Percentiles rank a stretch among this genome's conserved stretches.
Evolutionary conservation across 2,797 vertebrate species (phyloP).

Genomic region (Sphenodon punctatus): DNA sequence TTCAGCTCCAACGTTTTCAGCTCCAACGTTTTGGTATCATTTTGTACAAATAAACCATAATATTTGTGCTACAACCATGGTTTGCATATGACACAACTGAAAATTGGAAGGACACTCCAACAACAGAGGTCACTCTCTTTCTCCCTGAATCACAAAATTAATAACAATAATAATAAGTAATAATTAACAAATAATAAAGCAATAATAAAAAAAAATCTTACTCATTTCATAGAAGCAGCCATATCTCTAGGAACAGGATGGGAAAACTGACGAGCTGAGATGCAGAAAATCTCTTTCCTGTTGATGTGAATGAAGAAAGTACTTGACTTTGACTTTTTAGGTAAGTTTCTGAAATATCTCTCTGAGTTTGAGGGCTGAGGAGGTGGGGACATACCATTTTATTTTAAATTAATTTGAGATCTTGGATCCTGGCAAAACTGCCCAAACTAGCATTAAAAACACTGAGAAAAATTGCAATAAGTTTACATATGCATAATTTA

Average conservation of each 20-base stretch:
- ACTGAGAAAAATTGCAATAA: not conserved
- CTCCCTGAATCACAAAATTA: not conserved
- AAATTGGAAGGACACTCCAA: too few relatives aligned
- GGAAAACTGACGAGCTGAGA: not conserved
- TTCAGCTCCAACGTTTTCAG: too few relatives aligned
- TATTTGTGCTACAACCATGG: too few relatives aligned
- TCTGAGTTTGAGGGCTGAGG: not conserved
- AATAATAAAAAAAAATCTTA: not conserved
- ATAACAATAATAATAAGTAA: not conserved
- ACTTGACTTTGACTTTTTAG: not conserved
- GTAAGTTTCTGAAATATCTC: not conserved
- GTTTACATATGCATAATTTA: fast-evolving
- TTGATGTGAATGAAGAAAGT: not conserved
- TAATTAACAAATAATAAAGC: too few relatives aligned
- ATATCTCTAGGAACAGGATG: not conserved
- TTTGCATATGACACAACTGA: too few relatives aligned
- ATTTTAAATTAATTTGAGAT: not conserved
- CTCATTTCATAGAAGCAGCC: not conserved
- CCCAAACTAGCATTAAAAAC: not conserved
- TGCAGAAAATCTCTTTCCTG: not conserved
- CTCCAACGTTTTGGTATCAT: too few relatives aligned
- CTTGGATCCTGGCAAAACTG: not conserved
- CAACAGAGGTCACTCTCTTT: too few relatives aligned
- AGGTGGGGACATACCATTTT: not conserved
- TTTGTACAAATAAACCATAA: too few relatives aligned